phyloP scores from a whole-genome alignment of 92 coral and sea anemone species.

The Siderastrea siderea region DNA sequence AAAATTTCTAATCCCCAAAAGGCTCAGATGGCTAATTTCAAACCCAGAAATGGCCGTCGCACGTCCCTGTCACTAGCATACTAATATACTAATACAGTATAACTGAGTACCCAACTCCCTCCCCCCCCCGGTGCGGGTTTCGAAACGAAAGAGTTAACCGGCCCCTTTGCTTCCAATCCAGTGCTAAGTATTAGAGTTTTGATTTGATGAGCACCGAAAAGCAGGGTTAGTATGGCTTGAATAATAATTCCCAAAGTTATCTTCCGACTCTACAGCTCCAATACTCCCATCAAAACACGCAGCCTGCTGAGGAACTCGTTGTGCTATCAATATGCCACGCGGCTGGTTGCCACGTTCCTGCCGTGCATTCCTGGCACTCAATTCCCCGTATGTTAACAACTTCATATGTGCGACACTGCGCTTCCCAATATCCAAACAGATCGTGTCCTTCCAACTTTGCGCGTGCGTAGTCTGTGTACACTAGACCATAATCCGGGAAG shows the following conservation, averaged over 20 bases:
- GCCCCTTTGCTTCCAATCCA: constrained; percentile 27
- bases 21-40: too few relatives aligned
- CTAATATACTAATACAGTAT: too few relatives aligned
- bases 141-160: too few relatives aligned
- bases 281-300: constrained; percentile 7
- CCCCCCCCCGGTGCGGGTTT: too few relatives aligned
- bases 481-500: constrained; percentile 36
- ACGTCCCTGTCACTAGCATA: too few relatives aligned
- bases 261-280: background rate
- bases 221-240: background rate
- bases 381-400: constrained; percentile 42
- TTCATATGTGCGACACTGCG: constrained; percentile 21
- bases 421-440: background rate
- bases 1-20: too few relatives aligned
- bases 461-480: constrained; percentile 53
- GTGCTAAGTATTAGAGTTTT: constrained; percentile 25
- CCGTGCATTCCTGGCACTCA: constrained; percentile 31
- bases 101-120: too few relatives aligned
- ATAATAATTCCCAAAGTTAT: constrained; percentile 21
- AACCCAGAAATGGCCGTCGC: too few relatives aligned
- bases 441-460: constrained; percentile 40
- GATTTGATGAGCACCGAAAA: constrained; percentile 18
- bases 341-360: background rate
- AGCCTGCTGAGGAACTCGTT: background rate
- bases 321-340: background rate